These are phyloP conservation scores for Cyprinodon tularosa DNA, from an alignment of 2,113 vertebrate genomes.

Conservation along the genomic window DNA sequence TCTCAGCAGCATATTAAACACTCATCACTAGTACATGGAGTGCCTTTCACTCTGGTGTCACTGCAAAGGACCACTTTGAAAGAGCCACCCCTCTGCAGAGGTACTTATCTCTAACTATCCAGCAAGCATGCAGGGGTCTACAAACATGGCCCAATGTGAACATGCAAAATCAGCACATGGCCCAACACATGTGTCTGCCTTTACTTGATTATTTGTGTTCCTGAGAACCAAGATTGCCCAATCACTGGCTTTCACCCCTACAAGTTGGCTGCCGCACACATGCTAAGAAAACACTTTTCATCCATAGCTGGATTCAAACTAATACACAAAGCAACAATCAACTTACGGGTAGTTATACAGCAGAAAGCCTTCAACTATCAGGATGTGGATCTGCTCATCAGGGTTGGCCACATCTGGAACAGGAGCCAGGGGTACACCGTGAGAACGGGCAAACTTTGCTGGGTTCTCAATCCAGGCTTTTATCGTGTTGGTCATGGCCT, in stretches of 20 bases:
- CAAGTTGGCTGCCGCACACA: not conserved
- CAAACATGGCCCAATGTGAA: not conserved
- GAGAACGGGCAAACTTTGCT: slow-evolving; percentile 83
- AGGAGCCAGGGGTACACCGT: slow-evolving; percentile 72
- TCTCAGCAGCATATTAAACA: slow-evolving; percentile 13
- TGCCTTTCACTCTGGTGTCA: not conserved
- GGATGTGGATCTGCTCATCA: slow-evolving; percentile 76
- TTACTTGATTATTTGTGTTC: not conserved
- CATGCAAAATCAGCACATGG: slow-evolving; percentile 10
- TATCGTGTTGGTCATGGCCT: slow-evolving; percentile 83
- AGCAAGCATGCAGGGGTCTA: not conserved
- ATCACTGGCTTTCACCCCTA: not conserved
- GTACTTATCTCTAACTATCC: slow-evolving; percentile 60
- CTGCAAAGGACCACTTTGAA: not conserved
- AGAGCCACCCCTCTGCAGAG: slow-evolving; percentile 44
- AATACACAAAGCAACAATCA: not conserved
- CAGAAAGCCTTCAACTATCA: slow-evolving; percentile 85
- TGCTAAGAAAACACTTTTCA: not conserved
- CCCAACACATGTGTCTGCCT: not conserved
- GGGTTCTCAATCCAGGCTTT: slow-evolving; percentile 84
- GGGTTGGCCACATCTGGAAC: slow-evolving; percentile 42
- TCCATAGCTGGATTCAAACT: not conserved
- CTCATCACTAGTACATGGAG: not conserved
- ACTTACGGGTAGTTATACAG: slow-evolving; percentile 83
- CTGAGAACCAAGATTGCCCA: not conserved